These are phyloP conservation scores for Moxostoma hubbsi DNA, from an alignment of 2,797 vertebrate genomes.

Conservation along the genomic window DNA sequence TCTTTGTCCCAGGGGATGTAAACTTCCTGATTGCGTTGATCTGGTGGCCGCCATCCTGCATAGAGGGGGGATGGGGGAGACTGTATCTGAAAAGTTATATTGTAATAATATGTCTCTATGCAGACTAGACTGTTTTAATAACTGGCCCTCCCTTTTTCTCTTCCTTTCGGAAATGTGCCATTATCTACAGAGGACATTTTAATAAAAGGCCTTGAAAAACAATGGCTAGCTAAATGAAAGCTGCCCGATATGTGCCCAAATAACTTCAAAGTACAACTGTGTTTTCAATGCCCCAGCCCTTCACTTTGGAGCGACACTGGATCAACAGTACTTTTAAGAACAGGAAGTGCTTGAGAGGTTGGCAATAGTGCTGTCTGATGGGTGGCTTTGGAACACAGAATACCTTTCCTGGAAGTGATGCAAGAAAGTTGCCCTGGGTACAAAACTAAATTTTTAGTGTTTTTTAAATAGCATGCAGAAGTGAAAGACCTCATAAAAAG, in stretches of 20 bases:
- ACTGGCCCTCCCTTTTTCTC: conserved; percentile 70
- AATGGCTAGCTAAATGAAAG: conserved; percentile 49
- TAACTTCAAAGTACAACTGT: conserved; percentile 14
- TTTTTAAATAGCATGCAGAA: background rate
- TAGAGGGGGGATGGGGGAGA: conserved; percentile 7
- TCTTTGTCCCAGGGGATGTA: conserved; percentile 15
- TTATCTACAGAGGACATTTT: conserved; percentile 74
- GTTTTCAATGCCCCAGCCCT: background rate
- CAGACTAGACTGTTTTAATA: conserved; percentile 52
- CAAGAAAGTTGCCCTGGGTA: background rate
- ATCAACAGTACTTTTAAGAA: conserved; percentile 25
- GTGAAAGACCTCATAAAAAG: background rate
- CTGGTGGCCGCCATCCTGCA: conserved; percentile 23
- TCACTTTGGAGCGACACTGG: background rate
- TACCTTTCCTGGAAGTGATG: conserved; percentile 3
- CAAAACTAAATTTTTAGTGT: background rate
- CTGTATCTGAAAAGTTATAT: conserved; percentile 46
- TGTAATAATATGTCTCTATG: conserved; percentile 33
- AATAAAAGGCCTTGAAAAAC: conserved; percentile 72
- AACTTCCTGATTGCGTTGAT: conserved; percentile 39
- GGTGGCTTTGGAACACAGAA: background rate
- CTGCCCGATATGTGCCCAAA: background rate
- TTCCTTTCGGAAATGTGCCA: conserved; percentile 74
- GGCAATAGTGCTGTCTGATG: background rate
- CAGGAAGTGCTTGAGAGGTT: conserved; percentile 12